A percentile compares a stretch with the other conserved stretches of the same genome.
Evolutionary conservation across 2,888 invertebrate species (phyloP).

Genomic region (Malacosoma neustria): DNA sequence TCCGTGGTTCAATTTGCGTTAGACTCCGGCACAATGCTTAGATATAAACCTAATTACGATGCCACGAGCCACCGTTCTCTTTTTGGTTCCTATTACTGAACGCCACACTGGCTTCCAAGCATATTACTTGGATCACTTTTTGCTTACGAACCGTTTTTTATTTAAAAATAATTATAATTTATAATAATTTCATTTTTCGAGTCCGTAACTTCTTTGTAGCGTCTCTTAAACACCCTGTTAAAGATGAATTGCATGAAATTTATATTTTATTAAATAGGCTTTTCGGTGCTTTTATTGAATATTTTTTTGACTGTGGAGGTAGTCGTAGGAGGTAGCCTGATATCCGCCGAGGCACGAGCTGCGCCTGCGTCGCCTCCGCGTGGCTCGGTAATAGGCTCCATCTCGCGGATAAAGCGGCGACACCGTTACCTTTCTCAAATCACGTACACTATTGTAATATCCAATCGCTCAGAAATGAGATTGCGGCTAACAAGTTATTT

Average conservation of each 20-base stretch:
- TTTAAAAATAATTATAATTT: slow-evolving; percentile 4
- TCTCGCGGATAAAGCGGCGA: slow-evolving; percentile 68
- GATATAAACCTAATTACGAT: slow-evolving; percentile 51
- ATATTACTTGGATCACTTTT: slow-evolving; percentile 11
- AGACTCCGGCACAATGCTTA: slow-evolving; percentile 42
- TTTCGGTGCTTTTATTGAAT: slow-evolving; percentile 23
- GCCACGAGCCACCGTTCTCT: slow-evolving; percentile 37
- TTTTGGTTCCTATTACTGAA: slow-evolving; percentile 33
- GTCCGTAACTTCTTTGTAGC: slow-evolving; percentile 5
- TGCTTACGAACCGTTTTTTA: slow-evolving; percentile 4
- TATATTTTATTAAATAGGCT: slow-evolving; percentile 9
- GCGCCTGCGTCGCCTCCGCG: slow-evolving; percentile 37
- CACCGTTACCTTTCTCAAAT: slow-evolving; percentile 74
- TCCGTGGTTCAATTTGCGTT: slow-evolving; percentile 58
- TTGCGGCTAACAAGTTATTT: slow-evolving; percentile 76
- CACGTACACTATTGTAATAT: slow-evolving; percentile 75
- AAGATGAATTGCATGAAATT: slow-evolving; percentile 14
- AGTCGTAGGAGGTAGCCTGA: slow-evolving; percentile 4
- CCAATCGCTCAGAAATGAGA: slow-evolving; percentile 74
- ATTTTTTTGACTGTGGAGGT: slow-evolving; percentile 25
- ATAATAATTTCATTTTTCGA: slow-evolving; percentile 7
- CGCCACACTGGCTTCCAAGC: slow-evolving; percentile 12
- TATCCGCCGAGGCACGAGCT: slow-evolving; percentile 30
- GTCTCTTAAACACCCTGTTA: slow-evolving; percentile 3
- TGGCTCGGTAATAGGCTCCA: slow-evolving; percentile 52